phyloP scores from a whole-genome alignment of 30 jellyfish, hydroid and myxozoan species.

The Cassiopea andromeda region DNA sequence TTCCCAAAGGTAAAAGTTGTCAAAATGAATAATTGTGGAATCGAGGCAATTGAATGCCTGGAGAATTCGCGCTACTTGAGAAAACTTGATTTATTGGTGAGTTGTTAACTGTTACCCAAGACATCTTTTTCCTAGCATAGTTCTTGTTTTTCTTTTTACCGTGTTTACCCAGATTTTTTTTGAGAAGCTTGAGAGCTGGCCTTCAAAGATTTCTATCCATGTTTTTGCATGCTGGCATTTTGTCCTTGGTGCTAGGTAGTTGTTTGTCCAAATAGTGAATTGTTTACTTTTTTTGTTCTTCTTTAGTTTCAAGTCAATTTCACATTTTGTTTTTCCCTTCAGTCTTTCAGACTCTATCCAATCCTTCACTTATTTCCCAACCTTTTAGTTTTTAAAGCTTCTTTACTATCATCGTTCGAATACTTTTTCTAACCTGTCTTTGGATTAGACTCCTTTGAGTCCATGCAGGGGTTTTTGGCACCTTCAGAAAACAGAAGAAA shows the following conservation, averaged over 20 bases:
- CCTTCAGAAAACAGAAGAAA: no score
- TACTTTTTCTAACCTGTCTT: no score
- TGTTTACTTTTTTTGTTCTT: background rate
- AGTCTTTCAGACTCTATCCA: background rate
- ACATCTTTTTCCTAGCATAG: background rate
- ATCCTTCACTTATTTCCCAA: no score
- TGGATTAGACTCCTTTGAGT: no score
- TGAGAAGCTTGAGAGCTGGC: no score
- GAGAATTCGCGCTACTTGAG: slow-evolving; percentile 14
- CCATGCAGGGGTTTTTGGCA: no score
- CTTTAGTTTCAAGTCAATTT: background rate
- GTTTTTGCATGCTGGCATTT: no score
- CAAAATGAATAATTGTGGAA: slow-evolving; percentile 28
- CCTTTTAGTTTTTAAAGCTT: no score
- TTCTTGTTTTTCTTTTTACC: no score
- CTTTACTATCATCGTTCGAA: no score
- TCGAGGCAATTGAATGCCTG: slow-evolving; percentile 46
- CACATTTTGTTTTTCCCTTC: background rate
- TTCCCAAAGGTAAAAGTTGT: slow-evolving; percentile 28
- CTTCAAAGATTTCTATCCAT: no score
- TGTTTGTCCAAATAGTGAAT: background rate
- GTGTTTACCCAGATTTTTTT: no score
- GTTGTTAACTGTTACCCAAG: background rate
- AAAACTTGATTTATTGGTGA: slow-evolving; percentile 38
- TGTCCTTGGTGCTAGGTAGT: background rate